These are phyloP conservation scores for Antigone vipio DNA, from an alignment of 2,113 vertebrate genomes.

Conservation along the genomic window DNA sequence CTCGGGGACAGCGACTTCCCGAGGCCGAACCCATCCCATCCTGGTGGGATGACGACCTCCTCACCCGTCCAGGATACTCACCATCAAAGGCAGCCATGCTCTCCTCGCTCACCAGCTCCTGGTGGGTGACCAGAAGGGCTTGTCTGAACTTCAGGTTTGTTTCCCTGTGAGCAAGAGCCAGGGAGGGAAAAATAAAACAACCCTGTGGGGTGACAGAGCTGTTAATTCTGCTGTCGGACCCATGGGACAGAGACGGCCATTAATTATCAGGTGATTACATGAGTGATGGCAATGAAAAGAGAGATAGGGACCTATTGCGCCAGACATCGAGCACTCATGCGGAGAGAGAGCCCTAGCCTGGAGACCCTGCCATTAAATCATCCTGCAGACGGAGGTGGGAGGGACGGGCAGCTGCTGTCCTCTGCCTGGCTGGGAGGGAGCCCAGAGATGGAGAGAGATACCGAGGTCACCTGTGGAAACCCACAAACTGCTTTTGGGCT, in stretches of 20 bases:
- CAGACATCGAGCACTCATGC: background rate
- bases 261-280: background rate
- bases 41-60: fast-evolving
- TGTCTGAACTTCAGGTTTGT: constrained; percentile 92
- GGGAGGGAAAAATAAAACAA: background rate
- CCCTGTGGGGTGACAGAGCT: background rate
- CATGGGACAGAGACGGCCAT: background rate
- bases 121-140: constrained; percentile 82
- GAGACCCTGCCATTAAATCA: background rate
- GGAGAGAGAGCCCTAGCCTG: background rate
- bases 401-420: fast-evolving
- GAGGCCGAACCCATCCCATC: background rate
- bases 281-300: background rate
- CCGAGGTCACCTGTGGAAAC: background rate
- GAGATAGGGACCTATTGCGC: background rate
- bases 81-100: constrained; percentile 84
- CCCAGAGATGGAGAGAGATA: background rate
- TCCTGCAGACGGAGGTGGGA: background rate
- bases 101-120: constrained; percentile 70
- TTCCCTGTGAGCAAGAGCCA: constrained; percentile 75
- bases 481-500: background rate
- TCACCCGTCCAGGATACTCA: constrained; percentile 3
- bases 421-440: background rate
- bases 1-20: background rate
- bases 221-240: background rate